Evolutionary conservation across 2,888 invertebrate species (phyloP).

Genomic region (Aporophyla lueneburgensis): DNA sequence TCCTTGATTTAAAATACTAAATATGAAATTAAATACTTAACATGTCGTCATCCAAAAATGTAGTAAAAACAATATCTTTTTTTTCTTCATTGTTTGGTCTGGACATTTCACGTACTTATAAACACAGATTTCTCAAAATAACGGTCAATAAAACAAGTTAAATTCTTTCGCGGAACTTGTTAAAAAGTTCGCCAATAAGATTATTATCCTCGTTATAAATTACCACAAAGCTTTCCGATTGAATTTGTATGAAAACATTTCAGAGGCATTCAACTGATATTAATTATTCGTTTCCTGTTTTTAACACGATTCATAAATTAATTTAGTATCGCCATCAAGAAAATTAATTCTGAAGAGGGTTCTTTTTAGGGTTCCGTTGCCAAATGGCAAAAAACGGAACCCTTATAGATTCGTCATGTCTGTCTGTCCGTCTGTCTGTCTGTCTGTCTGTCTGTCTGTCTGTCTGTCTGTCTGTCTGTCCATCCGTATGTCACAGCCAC

Average conservation of each 20-base stretch:
- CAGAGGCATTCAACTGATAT: conserved; percentile 16
- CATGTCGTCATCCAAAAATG: too few relatives aligned
- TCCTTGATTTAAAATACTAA: not conserved
- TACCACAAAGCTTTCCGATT: conserved; percentile 38
- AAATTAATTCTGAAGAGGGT: not conserved
- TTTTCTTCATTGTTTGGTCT: not conserved
- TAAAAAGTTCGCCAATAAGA: conserved; percentile 38
- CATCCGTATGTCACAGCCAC: too few relatives aligned
- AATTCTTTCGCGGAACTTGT: conserved; percentile 6
- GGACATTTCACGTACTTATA: not conserved
- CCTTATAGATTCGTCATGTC: too few relatives aligned
- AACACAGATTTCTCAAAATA: not conserved
- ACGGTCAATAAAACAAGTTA: not conserved
- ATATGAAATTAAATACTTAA: not conserved
- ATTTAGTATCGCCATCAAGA: conserved; percentile 5
- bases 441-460: too few relatives aligned
- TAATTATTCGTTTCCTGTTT: conserved; percentile 26
- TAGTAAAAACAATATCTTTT: not conserved
- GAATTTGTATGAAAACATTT: conserved; percentile 45
- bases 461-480: too few relatives aligned
- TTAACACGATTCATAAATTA: conserved; percentile 28
- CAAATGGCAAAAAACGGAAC: too few relatives aligned
- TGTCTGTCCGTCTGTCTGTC: too few relatives aligned
- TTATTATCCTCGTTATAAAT: conserved; percentile 38
- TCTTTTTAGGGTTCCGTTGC: too few relatives aligned